Conservation (phyloP, 2,888 invertebrate genomes). For the Drosophila ezoana region DNA sequence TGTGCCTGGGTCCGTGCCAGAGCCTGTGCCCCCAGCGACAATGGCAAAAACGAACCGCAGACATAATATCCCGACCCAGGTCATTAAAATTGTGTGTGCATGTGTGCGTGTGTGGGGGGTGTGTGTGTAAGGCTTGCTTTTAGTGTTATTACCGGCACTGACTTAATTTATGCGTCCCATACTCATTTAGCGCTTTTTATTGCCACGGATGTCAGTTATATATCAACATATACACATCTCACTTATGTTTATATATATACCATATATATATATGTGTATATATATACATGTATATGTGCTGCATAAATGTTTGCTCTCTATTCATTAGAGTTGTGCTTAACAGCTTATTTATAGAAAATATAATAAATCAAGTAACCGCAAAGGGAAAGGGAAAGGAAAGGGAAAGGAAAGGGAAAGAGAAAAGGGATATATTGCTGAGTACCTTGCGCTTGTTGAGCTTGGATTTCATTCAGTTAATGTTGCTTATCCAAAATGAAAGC, state of each 20-base stretch:
- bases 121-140: slow-evolving; percentile 39
- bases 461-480: too few species aligned
- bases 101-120: slow-evolving; percentile 11
- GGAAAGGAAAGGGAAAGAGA: too few species aligned
- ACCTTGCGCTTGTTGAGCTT: too few species aligned
- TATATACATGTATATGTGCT: not conserved
- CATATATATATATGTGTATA: not conserved
- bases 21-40: not conserved
- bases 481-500: too few species aligned
- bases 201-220: slow-evolving; percentile 33
- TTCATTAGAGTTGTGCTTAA: slow-evolving; percentile 2
- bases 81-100: slow-evolving; percentile 60
- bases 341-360: slow-evolving; percentile 17
- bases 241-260: not conserved
- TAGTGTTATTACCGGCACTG: slow-evolving; percentile 58
- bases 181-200: slow-evolving; percentile 38
- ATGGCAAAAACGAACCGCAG: slow-evolving; percentile 16
- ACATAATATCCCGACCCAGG: slow-evolving; percentile 25
- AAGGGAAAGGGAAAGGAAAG: not conserved
- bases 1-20: too few species aligned
- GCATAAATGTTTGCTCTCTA: slow-evolving; percentile 1
- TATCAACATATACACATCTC: slow-evolving; percentile 3
- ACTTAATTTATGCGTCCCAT: slow-evolving; percentile 60
- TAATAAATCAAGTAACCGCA: slow-evolving; percentile 8
- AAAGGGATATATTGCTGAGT: not conserved